phyloP scores from a whole-genome alignment of 2,113 vertebrate species.

The Globicephala melas region DNA sequence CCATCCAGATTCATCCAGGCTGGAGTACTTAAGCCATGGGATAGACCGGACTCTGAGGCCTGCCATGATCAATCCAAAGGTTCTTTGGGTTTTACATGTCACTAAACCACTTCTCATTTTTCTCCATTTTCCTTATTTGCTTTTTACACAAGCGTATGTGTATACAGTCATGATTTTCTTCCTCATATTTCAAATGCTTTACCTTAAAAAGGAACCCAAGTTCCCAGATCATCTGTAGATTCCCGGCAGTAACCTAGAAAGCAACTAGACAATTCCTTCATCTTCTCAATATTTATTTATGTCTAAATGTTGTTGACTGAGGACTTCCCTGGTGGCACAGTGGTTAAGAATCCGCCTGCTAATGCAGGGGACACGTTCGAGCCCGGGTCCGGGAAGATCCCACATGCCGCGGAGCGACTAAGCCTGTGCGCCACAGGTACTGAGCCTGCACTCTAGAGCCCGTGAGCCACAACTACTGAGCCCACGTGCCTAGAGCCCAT shows the following conservation, averaged over 20 bases:
- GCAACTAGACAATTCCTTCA: background rate
- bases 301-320: background rate
- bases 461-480: too few species aligned
- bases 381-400: too few species aligned
- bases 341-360: too few species aligned
- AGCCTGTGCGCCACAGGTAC: too few species aligned
- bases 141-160: background rate
- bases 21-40: background rate
- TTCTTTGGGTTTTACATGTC: background rate
- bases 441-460: too few species aligned
- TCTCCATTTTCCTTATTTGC: background rate
- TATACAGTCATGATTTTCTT: background rate
- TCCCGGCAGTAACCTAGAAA: background rate
- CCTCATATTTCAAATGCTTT: background rate
- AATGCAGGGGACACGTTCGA: too few species aligned
- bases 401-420: too few species aligned
- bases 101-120: background rate
- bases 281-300: conserved; percentile 48
- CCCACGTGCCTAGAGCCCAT: fast-evolving
- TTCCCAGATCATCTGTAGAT: background rate
- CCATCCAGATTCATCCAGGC: background rate
- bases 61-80: background rate
- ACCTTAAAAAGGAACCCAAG: background rate
- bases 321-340: too few species aligned
- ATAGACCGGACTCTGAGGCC: background rate